Conservation (phyloP, 2,797 vertebrate genomes). For the Taeniopygia guttata region DNA sequence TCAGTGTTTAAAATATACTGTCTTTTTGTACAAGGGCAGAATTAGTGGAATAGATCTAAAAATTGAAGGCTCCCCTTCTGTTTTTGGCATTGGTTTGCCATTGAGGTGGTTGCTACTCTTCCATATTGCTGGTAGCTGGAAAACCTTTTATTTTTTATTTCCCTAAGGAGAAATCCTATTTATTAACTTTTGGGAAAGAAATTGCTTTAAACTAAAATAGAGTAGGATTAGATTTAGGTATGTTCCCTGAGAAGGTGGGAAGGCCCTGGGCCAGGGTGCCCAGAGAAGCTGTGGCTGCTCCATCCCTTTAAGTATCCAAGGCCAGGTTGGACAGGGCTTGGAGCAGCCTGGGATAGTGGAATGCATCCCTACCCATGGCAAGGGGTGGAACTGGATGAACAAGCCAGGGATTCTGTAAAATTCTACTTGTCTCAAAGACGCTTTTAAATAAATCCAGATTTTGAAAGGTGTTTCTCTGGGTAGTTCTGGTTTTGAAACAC, state of each 20-base stretch:
- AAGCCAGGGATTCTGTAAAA: background rate
- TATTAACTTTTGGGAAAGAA: background rate
- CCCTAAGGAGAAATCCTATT: background rate
- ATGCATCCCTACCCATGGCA: background rate
- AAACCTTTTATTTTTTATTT: background rate
- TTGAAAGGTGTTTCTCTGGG: background rate
- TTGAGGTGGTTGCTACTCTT: background rate
- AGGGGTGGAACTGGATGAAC: background rate
- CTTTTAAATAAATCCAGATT: background rate
- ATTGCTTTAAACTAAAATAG: background rate
- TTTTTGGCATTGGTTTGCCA: background rate
- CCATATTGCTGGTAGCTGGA: background rate
- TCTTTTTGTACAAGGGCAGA: background rate
- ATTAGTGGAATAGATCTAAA: background rate
- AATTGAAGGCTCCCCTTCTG: background rate
- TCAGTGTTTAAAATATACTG: background rate
- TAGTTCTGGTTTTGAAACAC: background rate
- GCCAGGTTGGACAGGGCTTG: background rate
- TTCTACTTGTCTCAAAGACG: background rate
- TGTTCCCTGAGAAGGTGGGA: background rate
- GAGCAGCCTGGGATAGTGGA: rapidly evolving
- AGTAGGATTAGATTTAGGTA: background rate
- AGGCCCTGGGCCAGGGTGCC: background rate
- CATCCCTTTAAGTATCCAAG: background rate
- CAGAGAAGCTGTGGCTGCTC: background rate